phyloP scores from a whole-genome alignment of 1,140 invertebrate species.

The Papilio helenus region DNA sequence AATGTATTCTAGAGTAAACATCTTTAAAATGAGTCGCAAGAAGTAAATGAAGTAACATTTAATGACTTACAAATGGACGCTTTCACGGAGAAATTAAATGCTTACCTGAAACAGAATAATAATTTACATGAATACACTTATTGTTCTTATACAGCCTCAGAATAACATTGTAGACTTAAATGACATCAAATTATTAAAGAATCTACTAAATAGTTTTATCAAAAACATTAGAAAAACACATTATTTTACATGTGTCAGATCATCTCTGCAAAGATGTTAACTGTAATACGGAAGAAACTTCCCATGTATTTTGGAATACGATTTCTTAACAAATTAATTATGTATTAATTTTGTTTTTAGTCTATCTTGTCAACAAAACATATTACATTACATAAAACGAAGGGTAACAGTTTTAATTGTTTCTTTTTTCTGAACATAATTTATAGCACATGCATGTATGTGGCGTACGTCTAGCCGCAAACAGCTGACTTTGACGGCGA shows the following conservation, averaged over 20 bases:
- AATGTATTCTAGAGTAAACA: constrained; percentile 30
- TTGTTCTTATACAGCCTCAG: not conserved
- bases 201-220: no score
- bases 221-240: no score
- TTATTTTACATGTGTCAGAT: no score
- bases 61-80: constrained; percentile 24
- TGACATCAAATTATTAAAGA: not conserved
- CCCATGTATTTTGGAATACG: not conserved
- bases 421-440: not conserved
- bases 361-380: no score
- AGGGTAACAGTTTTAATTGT: not conserved
- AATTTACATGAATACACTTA: constrained; percentile 24
- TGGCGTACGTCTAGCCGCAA: constrained; percentile 22
- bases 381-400: not conserved
- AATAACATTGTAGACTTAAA: not conserved
- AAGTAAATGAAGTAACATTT: constrained; percentile 31
- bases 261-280: no score
- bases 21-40: constrained; percentile 29
- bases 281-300: no score
- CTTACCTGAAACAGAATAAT: constrained; percentile 37
- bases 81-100: constrained; percentile 10
- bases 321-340: not conserved
- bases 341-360: no score
- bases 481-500: constrained; percentile 59
- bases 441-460: not conserved